These are phyloP conservation scores for Lepisosteus oculatus DNA, from an alignment of 2,113 vertebrate genomes.

Conservation along the genomic window DNA sequence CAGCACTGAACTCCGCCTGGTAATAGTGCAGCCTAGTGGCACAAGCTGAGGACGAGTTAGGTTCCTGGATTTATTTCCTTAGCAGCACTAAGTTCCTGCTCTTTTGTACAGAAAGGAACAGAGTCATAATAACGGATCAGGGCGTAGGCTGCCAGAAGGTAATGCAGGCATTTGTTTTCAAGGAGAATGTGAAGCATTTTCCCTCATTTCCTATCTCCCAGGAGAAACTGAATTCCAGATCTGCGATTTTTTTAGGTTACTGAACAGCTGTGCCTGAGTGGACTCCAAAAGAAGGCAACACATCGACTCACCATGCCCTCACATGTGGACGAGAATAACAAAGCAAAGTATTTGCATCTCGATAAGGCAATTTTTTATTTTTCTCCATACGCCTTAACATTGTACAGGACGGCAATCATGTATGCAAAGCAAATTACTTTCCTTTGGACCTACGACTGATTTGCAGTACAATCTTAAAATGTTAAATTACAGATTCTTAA, in stretches of 20 bases:
- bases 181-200: conserved; percentile 65
- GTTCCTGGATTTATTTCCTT: conserved; percentile 23
- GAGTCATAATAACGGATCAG: conserved; percentile 20
- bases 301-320: too few species aligned
- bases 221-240: conserved; percentile 27
- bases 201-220: conserved; percentile 61
- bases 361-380: too few species aligned
- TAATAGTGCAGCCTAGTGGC: background rate
- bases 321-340: too few species aligned
- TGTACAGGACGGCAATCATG: too few species aligned
- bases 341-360: too few species aligned
- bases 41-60: conserved; percentile 32
- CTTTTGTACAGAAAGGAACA: conserved; percentile 24
- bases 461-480: too few species aligned
- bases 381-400: too few species aligned
- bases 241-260: conserved; percentile 36
- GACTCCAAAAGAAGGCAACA: background rate
- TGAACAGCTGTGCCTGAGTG: conserved; percentile 12
- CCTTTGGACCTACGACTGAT: too few species aligned
- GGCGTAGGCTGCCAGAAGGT: conserved; percentile 43
- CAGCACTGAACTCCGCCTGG: too few species aligned
- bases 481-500: too few species aligned
- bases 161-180: conserved; percentile 48
- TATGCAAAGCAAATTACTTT: too few species aligned
- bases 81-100: conserved; percentile 34